Conservation (phyloP, 2,797 vertebrate genomes). For the Sebastes oblongus region DNA sequence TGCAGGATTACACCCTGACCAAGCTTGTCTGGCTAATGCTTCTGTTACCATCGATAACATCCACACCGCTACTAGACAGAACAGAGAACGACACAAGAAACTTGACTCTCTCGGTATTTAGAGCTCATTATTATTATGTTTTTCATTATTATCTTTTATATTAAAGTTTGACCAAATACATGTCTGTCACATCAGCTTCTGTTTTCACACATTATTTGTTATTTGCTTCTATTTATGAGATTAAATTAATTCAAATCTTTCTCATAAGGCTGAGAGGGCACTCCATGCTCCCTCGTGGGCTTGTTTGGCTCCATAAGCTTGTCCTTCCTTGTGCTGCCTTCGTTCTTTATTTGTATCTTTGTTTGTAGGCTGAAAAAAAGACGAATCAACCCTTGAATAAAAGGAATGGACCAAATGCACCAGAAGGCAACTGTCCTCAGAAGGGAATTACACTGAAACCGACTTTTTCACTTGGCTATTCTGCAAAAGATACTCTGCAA, state of each 20-base stretch:
- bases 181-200: background rate
- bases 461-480: slow-evolving; percentile 12
- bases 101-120: slow-evolving; percentile 1
- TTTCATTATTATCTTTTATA: background rate
- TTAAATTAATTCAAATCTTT: slow-evolving; percentile 14
- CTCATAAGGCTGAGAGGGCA: background rate
- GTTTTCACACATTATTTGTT: background rate
- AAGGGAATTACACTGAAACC: slow-evolving; percentile 31
- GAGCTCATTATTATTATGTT: background rate
- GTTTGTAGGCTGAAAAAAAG: background rate
- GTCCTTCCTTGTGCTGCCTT: slow-evolving; percentile 11
- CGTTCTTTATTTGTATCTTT: slow-evolving; percentile 35
- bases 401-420: slow-evolving; percentile 24
- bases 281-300: background rate
- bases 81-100: background rate
- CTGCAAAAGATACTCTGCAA: slow-evolving; percentile 16
- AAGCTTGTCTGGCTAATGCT: slow-evolving; percentile 44
- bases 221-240: background rate
- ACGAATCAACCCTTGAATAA: background rate
- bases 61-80: slow-evolving; percentile 16
- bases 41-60: slow-evolving; percentile 44
- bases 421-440: slow-evolving; percentile 21
- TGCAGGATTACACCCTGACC: slow-evolving; percentile 51
- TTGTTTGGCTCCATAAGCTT: slow-evolving; percentile 18
- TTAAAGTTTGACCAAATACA: background rate